Evolutionary conservation across 2,797 vertebrate species (phyloP), one percentile per base, ranked within the genome.

Genomic region (Artibeus lituratus): DNA sequence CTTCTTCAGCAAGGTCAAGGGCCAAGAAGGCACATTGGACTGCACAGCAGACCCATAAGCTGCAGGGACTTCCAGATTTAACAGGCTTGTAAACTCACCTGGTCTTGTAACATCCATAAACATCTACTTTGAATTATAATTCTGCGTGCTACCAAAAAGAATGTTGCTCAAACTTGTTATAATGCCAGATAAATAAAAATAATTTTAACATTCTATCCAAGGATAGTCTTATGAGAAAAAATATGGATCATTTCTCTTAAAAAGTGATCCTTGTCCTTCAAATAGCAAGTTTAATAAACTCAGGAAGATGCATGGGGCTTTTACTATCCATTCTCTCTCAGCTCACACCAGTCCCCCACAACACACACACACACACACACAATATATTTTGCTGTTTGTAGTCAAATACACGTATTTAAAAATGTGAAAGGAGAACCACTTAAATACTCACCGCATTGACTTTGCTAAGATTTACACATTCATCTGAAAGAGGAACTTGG

Each of bases 51-150:
- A 90, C 37, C 11, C 19, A 49, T 37, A 81, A 91, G 39, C 81
- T 77, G 1, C 32, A 87, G 32, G 83, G 5, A 84, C 73, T 96
- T 96, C 80, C 15, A 91, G 32, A 10, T 92, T 84, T 92, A 39
- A 94, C 55, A 26, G n/a, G 32, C 88, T 96, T 95, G 80, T 97
- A 95, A 96, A 95, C 77, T 85, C 96, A 97, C 57, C 80, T 86
- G 92, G 77, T 24, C 2, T 0, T 73, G 14, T 83, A 53, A 51
- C 59, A 32, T 10, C 53, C 81, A 5, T 22, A 96, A 26, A 7
- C 12, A 42, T 92, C 96, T 96, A 53, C 94, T 97, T 97, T 97
- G 39, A 95, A 74, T 92, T 73, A n/a, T 65, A 94, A 93, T 89
- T 57, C 88, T 97, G 90, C 22, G 95, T 94, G 73, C 51, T 55